A percentile compares a stretch with the other conserved stretches of the same genome.
phyloP scores from a whole-genome alignment of 2,888 invertebrate genomes.

The Junonia oenone region DNA sequence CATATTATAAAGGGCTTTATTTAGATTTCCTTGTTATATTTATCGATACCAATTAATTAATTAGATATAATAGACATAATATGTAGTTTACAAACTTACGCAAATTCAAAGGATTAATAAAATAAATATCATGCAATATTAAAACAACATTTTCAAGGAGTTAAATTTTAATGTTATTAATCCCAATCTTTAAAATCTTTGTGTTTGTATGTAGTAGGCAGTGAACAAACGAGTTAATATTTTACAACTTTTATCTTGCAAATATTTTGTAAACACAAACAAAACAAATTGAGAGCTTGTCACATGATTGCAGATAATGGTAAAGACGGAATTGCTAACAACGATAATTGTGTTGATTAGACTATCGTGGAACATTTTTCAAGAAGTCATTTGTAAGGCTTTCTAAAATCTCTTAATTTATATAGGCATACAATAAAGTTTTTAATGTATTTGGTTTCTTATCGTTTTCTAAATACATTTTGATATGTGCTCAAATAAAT shows the following conservation, averaged over 20 bases:
- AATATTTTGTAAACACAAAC: neutral
- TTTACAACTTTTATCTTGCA: neutral
- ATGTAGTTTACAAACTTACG: no score
- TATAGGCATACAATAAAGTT: neutral
- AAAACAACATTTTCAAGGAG: no score
- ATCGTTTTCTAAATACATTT: neutral
- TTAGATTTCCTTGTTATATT: no score
- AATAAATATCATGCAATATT: no score
- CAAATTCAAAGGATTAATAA: no score
- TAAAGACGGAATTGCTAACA: neutral
- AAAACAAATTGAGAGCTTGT: neutral
- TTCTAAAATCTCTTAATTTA: neutral
- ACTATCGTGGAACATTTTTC: neutral
- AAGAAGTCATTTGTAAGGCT: neutral
- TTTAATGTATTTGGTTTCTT: neutral
- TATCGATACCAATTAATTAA: no score
- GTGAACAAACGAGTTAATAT: neutral
- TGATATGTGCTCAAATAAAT: neutral
- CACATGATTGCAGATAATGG: neutral
- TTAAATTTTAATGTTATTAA: neutral
- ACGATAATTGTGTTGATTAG: neutral
- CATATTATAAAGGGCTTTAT: no score
- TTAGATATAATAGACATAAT: no score
- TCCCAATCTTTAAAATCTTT: no score
- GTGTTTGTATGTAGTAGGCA: neutral